A percentile compares a stretch with the other conserved stretches of the same genome.
Evolutionary conservation across 2,888 invertebrate genomes (phyloP).

Genomic region (Dinocampus coccinellae): DNA sequence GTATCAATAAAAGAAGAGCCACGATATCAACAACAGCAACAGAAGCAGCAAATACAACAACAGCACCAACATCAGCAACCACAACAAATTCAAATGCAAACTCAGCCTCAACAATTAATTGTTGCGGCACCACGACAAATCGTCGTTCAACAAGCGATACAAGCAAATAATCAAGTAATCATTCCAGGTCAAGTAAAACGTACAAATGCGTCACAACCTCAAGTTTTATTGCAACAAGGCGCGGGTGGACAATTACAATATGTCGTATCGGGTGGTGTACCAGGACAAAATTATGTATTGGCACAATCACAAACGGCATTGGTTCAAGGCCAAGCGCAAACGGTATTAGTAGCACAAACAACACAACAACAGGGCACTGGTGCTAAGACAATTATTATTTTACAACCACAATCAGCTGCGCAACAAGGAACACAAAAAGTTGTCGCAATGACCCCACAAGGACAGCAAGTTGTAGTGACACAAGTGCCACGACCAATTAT

Average conservation of each 20-base stretch:
- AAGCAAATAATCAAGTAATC: slow-evolving; percentile 61
- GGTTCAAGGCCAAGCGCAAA: slow-evolving; percentile 75
- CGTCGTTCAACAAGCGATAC: slow-evolving; percentile 69
- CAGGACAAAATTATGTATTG: slow-evolving; percentile 76
- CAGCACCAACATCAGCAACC: slow-evolving; percentile 60
- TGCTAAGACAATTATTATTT: slow-evolving; percentile 79
- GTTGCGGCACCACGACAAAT: slow-evolving; percentile 71
- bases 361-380: slow-evolving; percentile 77
- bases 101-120: slow-evolving; percentile 56
- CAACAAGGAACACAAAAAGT: slow-evolving; percentile 71
- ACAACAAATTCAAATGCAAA: slow-evolving; percentile 42
- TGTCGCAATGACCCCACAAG: slow-evolving; percentile 77
- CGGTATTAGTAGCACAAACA: slow-evolving; percentile 77
- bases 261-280: slow-evolving; percentile 70
- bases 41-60: slow-evolving; percentile 64
- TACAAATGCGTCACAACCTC: slow-evolving; percentile 57
- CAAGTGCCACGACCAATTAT: slow-evolving; percentile 73
- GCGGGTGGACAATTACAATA: slow-evolving; percentile 72
- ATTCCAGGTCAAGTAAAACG: slow-evolving; percentile 61
- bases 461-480: slow-evolving; percentile 77
- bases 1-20: slow-evolving; percentile 53
- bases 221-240: slow-evolving; percentile 64
- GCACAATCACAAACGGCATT: slow-evolving; percentile 76
- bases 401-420: slow-evolving; percentile 73
- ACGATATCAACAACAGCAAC: slow-evolving; percentile 64